A percentile compares a stretch with the other conserved stretches of the same genome.
These are phyloP conservation scores for Dromococcyx pavoninus DNA, from an alignment of 2,797 vertebrate genomes.

Conservation along the genomic window DNA sequence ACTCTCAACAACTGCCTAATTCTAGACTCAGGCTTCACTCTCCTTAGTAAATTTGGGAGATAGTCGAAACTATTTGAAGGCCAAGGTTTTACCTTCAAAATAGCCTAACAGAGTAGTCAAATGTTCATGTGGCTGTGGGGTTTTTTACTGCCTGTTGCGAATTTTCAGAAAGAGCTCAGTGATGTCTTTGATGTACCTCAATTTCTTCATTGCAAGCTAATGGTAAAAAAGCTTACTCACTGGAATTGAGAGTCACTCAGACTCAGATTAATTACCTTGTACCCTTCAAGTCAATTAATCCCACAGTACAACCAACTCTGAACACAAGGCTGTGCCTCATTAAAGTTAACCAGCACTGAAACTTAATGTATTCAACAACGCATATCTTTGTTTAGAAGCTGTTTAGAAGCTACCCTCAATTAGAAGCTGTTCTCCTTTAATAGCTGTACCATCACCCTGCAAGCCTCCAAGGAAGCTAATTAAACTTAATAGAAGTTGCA, in stretches of 20 bases:
- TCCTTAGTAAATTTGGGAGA: not conserved
- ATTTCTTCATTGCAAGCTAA: not conserved
- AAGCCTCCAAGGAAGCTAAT: slow-evolving; percentile 70
- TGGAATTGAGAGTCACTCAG: not conserved
- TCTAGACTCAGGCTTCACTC: not conserved
- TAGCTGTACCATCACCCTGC: not conserved
- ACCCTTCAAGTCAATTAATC: not conserved
- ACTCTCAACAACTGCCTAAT: not conserved
- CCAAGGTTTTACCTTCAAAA: not conserved
- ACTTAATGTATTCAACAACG: not conserved
- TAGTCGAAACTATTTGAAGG: not conserved
- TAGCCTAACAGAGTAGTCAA: not conserved
- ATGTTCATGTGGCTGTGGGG: fast-evolving
- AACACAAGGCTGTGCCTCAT: not conserved
- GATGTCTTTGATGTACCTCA: not conserved
- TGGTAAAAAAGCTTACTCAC: not conserved
- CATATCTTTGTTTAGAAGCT: slow-evolving; percentile 61
- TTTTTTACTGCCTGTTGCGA: not conserved
- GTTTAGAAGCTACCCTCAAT: slow-evolving; percentile 59
- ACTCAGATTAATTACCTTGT: not conserved
- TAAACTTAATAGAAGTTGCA: slow-evolving; percentile 70
- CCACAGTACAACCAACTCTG: not conserved
- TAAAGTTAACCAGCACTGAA: not conserved
- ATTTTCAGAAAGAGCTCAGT: not conserved
- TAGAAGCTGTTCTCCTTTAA: slow-evolving; percentile 27